These are phyloP conservation scores for Celastrina argiolus DNA, from an alignment of 2,888 invertebrate species.

Conservation along the genomic window DNA sequence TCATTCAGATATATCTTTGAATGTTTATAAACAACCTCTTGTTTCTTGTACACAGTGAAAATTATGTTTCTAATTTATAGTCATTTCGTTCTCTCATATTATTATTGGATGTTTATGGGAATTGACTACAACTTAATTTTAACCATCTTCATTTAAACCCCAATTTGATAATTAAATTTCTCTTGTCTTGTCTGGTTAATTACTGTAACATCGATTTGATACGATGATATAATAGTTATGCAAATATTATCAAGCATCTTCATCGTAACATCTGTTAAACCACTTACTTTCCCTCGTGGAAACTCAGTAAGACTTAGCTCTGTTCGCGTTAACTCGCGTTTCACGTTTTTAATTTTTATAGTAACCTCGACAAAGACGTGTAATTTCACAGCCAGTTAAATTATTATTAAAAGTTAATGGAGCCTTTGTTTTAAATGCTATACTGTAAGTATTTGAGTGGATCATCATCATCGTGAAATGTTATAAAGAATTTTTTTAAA, in stretches of 20 bases:
- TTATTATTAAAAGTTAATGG: not conserved
- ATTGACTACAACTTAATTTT: not conserved
- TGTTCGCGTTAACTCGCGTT: slow-evolving; percentile 17
- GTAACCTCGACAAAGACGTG: not conserved
- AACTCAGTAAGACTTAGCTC: slow-evolving; percentile 12
- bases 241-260: slow-evolving; percentile 12
- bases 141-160: not conserved
- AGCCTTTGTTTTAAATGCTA: no score
- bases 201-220: slow-evolving; percentile 12
- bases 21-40: no score
- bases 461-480: no score
- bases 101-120: not conserved
- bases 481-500: no score
- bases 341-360: slow-evolving; percentile 1
- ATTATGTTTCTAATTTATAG: no score
- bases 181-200: not conserved
- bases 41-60: no score
- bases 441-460: no score
- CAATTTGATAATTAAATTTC: slow-evolving; percentile 1
- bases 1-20: no score
- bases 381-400: not conserved
- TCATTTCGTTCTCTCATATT: not conserved
- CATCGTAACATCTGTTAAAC: slow-evolving; percentile 7
- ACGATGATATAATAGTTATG: not conserved
- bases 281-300: slow-evolving; percentile 16